phyloP scores from a whole-genome alignment of 2,113 vertebrate species.

The Atrichornis clamosus region DNA sequence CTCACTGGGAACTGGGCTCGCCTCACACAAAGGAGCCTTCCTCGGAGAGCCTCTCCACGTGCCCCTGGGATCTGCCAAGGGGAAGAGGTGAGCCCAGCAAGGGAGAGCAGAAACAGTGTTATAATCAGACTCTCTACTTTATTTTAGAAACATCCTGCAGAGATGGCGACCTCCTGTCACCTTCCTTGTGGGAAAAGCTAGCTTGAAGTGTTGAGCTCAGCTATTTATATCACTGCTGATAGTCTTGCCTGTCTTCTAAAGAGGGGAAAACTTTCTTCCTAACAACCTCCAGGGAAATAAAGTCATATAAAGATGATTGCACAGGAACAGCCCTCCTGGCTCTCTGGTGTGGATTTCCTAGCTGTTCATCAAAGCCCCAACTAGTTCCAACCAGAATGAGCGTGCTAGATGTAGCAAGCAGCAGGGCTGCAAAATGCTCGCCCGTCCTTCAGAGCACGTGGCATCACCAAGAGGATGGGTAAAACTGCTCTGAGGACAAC shows the following conservation, averaged over 20 bases:
- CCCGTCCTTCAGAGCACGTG: not conserved
- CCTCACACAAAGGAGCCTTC: not conserved
- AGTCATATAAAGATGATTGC: not conserved
- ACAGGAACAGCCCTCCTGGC: not conserved
- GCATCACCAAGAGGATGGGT: not conserved
- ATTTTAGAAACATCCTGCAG: constrained; percentile 44
- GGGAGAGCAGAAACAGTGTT: not conserved
- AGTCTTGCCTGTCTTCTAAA: not conserved
- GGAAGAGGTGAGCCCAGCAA: not conserved
- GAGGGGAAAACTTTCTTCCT: not conserved
- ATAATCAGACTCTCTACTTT: constrained; percentile 34
- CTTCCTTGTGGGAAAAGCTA: constrained; percentile 62
- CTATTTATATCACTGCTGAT: constrained; percentile 62
- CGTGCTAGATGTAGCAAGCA: fast-evolving
- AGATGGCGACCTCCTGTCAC: constrained; percentile 50
- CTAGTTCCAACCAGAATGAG: not conserved
- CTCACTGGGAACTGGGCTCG: not conserved
- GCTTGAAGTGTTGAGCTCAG: constrained; percentile 36
- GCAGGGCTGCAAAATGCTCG: fast-evolving
- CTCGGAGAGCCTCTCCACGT: fast-evolving
- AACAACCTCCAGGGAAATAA: not conserved
- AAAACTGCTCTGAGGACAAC: not conserved
- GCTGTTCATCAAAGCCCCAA: not conserved
- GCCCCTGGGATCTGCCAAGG: not conserved
- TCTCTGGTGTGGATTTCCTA: not conserved